These are phyloP conservation scores for Sympetrum striolatum DNA, from an alignment of 2,888 invertebrate species.

Conservation along the genomic window DNA sequence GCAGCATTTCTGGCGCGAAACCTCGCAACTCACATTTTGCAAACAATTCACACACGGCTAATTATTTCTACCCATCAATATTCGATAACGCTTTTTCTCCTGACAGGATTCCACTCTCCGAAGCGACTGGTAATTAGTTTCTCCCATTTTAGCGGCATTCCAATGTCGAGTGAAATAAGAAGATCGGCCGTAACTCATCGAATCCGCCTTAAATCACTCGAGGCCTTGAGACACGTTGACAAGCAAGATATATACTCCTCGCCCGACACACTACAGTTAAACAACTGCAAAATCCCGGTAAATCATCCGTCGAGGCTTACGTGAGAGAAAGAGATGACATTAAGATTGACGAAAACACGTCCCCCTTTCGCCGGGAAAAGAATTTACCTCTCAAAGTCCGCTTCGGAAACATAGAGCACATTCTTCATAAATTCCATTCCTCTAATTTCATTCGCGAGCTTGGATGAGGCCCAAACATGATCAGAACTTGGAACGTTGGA, in stretches of 20 bases:
- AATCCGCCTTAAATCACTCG: background rate
- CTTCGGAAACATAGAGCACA: background rate
- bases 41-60: too few relatives aligned
- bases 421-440: background rate
- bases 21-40: too few relatives aligned
- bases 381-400: background rate
- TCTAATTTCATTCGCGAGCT: background rate
- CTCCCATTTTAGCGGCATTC: too few relatives aligned
- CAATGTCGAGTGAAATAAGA: background rate
- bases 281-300: background rate
- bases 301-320: background rate
- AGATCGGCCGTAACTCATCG: background rate
- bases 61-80: too few relatives aligned
- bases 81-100: too few relatives aligned
- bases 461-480: conserved; percentile 3
- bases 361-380: background rate
- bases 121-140: too few relatives aligned
- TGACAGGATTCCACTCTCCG: too few relatives aligned
- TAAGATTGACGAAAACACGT: background rate
- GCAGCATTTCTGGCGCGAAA: too few relatives aligned
- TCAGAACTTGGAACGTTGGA: background rate
- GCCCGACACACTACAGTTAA: background rate
- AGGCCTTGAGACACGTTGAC: background rate
- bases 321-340: background rate
- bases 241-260: background rate